These are phyloP conservation scores for Parasteatoda lunata DNA, from an alignment of 2,888 invertebrate species.

Conservation along the genomic window DNA sequence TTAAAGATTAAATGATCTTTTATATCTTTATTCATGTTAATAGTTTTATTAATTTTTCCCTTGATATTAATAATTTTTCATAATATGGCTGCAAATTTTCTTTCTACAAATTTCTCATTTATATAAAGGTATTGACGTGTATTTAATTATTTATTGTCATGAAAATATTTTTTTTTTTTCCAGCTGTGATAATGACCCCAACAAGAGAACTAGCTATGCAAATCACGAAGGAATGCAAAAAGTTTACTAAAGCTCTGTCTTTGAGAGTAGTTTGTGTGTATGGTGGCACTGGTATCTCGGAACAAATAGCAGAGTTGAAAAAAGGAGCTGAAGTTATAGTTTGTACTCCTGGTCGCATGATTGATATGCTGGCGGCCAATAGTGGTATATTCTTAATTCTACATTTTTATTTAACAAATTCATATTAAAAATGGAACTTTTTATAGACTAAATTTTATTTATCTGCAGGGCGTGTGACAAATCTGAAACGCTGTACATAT, in stretches of 20 bases:
- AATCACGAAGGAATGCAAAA: conserved; percentile 95
- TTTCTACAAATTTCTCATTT: neutral
- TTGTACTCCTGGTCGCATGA: conserved; percentile 99
- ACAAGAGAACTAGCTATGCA: conserved; percentile 99
- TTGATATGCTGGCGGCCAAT: conserved; percentile 99
- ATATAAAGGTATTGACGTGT: too few relatives aligned
- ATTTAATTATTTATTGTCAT: neutral
- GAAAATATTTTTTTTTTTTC: conserved; percentile 12
- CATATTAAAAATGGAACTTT: neutral
- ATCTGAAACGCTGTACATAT: conserved; percentile 95
- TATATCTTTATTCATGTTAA: neutral
- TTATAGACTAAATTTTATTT: too few relatives aligned
- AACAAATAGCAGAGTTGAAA: conserved; percentile 76
- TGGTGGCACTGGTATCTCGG: conserved; percentile 88
- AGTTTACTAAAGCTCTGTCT: conserved; percentile 89
- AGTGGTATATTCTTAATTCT: conserved; percentile 79
- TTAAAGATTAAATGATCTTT: too few relatives aligned
- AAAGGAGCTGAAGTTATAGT: conserved; percentile 98
- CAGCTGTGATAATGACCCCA: conserved; percentile 96
- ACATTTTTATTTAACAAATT: neutral
- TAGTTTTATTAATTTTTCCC: neutral
- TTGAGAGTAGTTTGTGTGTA: conserved; percentile 96
- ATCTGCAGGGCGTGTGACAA: conserved; percentile 86
- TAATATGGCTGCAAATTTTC: conserved; percentile 24
- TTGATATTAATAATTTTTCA: neutral